Evolutionary conservation across 2,113 vertebrate genomes (phyloP), one percentile per base, ranked within the genome.

Genomic region (Callipepla squamata): DNA sequence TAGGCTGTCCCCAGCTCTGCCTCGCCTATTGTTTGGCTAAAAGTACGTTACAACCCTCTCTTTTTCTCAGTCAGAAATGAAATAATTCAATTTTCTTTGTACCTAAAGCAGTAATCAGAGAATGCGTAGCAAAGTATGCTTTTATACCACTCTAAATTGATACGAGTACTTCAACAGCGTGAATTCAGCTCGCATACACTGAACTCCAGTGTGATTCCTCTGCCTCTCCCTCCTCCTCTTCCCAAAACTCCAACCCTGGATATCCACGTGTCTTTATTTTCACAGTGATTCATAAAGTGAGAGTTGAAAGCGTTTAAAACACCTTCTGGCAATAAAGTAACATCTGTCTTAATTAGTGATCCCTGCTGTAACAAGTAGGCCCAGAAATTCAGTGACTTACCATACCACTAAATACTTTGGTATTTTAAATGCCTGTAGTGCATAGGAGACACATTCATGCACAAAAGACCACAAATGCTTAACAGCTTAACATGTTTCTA

Each of bases 331-430:
- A 25, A 42, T 40, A 34, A 69, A 87, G 28, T 11, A 34, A 58
- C 14, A 58, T 26, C 4, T 11, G 23, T 13, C 17, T 80, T 80
- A 69, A 34, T 4, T 34, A 42, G 32, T 38, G 74, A 91, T 86
- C 72, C 69, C 58, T 23, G 9, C 23, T 72, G 44, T 34, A 57
- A 3, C 18, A 87, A 69, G 1, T 4, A 87, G 36, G 68, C 72
- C 38, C 48, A 66, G 63, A 70, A 83, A 25, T 84, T 48, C 87
- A 91, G 93, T 82, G 85, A 57, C 10, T 69, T 59, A 72, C 38
- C 66, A 53, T 4, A 42, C 36, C 47, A 16, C 85, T 70, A 80
- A 93, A 91, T 83, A 92, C 94, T 96, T 95, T 91, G 91, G 96
- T 89, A 88, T 92, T 74, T 61, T 74, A 65, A 53, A 88, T 15